Evolutionary conservation across 2,888 invertebrate species (phyloP).

Genomic region (Microctonus aethiopoides): DNA sequence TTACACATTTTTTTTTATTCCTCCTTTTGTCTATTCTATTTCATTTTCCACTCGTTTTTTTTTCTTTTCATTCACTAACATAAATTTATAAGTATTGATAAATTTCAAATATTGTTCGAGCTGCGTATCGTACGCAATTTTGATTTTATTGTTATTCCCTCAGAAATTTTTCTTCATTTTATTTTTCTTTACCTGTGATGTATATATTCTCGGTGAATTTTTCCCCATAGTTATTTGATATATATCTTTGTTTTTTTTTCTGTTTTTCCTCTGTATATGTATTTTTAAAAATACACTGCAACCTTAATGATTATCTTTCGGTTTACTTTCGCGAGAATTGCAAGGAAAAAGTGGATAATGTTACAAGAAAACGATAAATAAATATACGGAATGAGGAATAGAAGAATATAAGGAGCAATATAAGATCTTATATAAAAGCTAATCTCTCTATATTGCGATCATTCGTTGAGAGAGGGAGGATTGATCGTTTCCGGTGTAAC

Average conservation of each 20-base stretch:
- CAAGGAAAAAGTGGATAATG: neutral
- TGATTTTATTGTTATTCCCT: neutral
- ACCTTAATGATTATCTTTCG: neutral
- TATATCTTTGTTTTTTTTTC: neutral
- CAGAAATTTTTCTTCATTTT: neutral
- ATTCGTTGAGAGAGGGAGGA: constrained; percentile 33
- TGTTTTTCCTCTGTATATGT: neutral
- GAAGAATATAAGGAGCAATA: neutral
- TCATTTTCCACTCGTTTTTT: neutral
- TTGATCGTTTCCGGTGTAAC: constrained; percentile 46
- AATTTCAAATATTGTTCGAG: neutral
- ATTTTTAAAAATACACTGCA: neutral
- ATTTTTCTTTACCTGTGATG: neutral
- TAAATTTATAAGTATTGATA: neutral
- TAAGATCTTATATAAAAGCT: neutral
- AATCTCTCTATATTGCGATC: neutral
- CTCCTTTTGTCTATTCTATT: neutral
- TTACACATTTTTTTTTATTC: neutral
- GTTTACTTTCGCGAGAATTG: neutral
- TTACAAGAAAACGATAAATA: neutral
- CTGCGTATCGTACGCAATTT: neutral
- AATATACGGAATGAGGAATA: neutral
- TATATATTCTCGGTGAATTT: neutral
- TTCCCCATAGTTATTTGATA: neutral
- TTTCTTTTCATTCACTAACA: neutral